A percentile compares a stretch with the other conserved stretches of the same genome.
Evolutionary conservation across 2,888 invertebrate genomes (phyloP).

Genomic region (Dasysyrphus tricinctus): DNA sequence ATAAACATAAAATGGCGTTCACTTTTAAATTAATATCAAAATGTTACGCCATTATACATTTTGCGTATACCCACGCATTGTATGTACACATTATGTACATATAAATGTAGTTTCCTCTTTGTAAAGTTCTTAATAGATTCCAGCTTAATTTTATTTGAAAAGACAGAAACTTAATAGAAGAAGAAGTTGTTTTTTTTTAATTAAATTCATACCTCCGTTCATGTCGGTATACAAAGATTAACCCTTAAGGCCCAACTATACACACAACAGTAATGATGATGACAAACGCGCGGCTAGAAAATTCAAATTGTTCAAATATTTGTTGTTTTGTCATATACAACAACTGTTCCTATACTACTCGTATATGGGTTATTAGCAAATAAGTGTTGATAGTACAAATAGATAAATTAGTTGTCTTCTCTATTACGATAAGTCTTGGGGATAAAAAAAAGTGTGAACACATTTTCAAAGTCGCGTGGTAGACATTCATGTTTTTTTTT

Average conservation of each 20-base stretch:
- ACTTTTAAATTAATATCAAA: conserved; percentile 36
- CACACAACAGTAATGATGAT: background rate
- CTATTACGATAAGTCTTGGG: conserved; percentile 24
- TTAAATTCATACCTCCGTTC: conserved; percentile 42
- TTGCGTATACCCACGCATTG: conserved; percentile 8
- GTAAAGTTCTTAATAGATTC: conserved; percentile 8
- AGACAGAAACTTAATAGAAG: background rate
- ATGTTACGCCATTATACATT: conserved; percentile 21
- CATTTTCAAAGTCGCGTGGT: conserved; percentile 17
- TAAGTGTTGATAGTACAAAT: conserved; percentile 56
- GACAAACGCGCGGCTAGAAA: conserved; percentile 34
- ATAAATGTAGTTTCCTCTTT: background rate
- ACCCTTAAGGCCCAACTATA: conserved; percentile 32
- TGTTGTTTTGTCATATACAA: conserved; percentile 43
- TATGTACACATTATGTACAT: background rate
- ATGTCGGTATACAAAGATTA: conserved; percentile 22
- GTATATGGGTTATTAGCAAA: conserved; percentile 42
- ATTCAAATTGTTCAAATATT: conserved; percentile 70
- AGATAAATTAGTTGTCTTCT: conserved; percentile 53
- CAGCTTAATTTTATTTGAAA: no score
- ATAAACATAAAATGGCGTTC: conserved; percentile 15
- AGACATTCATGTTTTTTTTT: background rate
- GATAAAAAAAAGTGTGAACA: conserved; percentile 21
- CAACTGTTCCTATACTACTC: conserved; percentile 36
- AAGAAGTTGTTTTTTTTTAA: conserved; percentile 22